Percentiles rank a stretch among this genome's conserved stretches.
Conservation (phyloP, 30 jellyfish, hydroid and myxozoan genomes). For the Cassiopea xamachana region DNA sequence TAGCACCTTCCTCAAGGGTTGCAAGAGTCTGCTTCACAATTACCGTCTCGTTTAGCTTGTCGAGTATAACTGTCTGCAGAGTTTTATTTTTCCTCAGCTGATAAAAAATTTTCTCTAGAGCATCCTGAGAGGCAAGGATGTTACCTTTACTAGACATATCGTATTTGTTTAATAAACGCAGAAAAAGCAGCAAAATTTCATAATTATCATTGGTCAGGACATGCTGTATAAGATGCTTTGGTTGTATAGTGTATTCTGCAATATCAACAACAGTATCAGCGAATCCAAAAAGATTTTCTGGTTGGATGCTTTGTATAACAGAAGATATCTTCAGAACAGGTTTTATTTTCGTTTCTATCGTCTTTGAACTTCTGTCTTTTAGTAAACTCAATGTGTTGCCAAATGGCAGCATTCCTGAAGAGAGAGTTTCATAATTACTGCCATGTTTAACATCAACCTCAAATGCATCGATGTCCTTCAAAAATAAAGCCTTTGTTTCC, state of each 20-base stretch:
- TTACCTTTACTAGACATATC: background rate
- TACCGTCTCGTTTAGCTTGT: too few species aligned
- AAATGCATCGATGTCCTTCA: conserved; percentile 15
- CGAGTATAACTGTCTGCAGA: background rate
- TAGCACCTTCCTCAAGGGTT: background rate
- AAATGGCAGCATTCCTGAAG: conserved; percentile 11
- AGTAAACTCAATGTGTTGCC: conserved; percentile 23
- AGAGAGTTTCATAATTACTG: background rate
- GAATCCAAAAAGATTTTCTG: background rate
- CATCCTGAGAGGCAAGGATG: background rate
- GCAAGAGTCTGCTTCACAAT: background rate
- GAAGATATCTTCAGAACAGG: background rate
- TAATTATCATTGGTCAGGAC: background rate
- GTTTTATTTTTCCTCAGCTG: too few species aligned
- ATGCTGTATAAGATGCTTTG: background rate
- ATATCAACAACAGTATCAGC: background rate
- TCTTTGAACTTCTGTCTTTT: conserved; percentile 27
- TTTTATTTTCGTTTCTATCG: conserved; percentile 9
- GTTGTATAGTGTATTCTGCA: background rate
- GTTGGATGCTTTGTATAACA: background rate
- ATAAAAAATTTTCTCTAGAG: too few species aligned
- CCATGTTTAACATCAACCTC: background rate
- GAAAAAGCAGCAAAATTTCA: background rate
- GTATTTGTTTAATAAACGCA: background rate
- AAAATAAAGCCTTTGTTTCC: background rate